Conservation (phyloP, 2,797 vertebrate genomes). For the Myiotriccus ornatus region DNA sequence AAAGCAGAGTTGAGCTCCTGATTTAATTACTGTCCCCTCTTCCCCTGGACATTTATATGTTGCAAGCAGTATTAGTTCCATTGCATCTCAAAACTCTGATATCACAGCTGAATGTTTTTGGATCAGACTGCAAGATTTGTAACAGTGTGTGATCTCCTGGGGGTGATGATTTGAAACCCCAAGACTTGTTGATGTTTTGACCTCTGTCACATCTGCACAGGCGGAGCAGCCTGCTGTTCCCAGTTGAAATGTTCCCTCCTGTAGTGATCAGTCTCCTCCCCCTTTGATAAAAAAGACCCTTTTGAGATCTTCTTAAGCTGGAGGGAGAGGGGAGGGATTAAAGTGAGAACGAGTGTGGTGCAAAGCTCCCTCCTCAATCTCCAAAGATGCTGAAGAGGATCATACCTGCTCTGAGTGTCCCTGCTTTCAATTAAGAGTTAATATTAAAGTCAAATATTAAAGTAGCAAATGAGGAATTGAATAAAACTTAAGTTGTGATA, state of each 20-base stretch:
- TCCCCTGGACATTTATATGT: not conserved
- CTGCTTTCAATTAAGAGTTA: not conserved
- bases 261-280: not conserved
- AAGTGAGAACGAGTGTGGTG: not conserved
- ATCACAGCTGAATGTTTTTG: not conserved
- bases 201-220: not conserved
- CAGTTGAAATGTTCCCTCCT: not conserved
- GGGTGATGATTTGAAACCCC: not conserved
- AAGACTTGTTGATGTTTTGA: not conserved
- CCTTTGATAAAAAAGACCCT: not conserved
- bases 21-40: not conserved
- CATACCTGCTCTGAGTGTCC: rapidly evolving
- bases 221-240: not conserved
- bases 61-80: not conserved
- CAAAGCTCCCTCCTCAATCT: not conserved
- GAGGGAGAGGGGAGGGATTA: not conserved
- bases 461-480: not conserved
- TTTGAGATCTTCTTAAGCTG: not conserved
- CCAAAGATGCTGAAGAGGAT: not conserved
- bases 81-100: not conserved
- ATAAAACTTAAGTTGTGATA: not conserved
- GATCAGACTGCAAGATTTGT: not conserved
- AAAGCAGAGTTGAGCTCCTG: not conserved
- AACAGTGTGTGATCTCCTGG: not conserved
- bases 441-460: not conserved